These are phyloP conservation scores for Horisme vitalbata DNA, from an alignment of 2,888 invertebrate genomes.

Conservation along the genomic window DNA sequence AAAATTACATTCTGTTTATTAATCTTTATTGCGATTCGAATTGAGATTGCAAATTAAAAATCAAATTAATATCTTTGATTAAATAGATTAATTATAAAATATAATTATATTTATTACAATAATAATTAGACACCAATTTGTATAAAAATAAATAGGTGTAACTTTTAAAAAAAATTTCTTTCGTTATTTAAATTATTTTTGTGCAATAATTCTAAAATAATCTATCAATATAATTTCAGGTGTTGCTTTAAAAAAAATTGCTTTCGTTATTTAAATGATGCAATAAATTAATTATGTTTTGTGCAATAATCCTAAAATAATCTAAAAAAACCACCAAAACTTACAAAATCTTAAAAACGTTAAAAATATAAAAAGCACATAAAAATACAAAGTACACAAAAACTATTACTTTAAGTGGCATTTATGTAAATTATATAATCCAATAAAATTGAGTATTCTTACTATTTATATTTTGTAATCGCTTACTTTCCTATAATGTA, in stretches of 20 bases:
- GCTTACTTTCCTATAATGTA: too few relatives aligned
- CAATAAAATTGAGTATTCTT: slow-evolving; percentile 26
- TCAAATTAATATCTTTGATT: too few relatives aligned
- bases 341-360: slow-evolving; percentile 15
- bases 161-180: not conserved
- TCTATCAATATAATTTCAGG: too few relatives aligned
- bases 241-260: too few relatives aligned
- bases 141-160: too few relatives aligned
- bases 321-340: slow-evolving; percentile 25
- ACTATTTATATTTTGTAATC: slow-evolving; percentile 4
- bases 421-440: not conserved
- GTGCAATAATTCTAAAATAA: too few relatives aligned
- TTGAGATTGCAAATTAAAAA: not conserved
- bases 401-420: not conserved
- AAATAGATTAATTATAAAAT: not conserved
- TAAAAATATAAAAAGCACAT: not conserved
- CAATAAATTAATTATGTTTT: too few relatives aligned
- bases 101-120: not conserved
- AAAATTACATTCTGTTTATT: too few relatives aligned
- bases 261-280: too few relatives aligned
- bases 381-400: not conserved
- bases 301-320: slow-evolving; percentile 5
- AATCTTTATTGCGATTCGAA: not conserved
- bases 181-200: too few relatives aligned
- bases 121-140: too few relatives aligned